Evolutionary conservation across 2,888 invertebrate genomes (phyloP), one percentile per base, ranked within the genome.

Genomic region (Cerceris ruficornis): DNA sequence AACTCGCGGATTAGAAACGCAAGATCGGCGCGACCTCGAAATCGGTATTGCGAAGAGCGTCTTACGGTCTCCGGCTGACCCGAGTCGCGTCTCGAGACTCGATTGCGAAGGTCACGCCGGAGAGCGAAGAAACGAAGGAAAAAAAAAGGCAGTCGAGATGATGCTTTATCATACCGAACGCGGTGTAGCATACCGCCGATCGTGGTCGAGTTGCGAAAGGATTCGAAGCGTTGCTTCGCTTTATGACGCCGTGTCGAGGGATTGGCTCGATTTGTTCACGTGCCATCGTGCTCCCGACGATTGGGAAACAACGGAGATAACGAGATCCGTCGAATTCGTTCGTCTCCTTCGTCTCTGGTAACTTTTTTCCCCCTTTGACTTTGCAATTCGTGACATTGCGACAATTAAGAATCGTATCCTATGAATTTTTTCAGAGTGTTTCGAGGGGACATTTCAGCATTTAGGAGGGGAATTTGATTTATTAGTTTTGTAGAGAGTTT

Each of bases 211-310:
- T 82, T 81, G 69, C 78, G 77, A 82, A 78, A 81, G 60, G 15
- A 13, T 17, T 15, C n/a, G n/a, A 41, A 59, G 39, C 14, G 73
- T 46, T 39, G 73, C 69, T 75, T 71, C 77, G 81, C 28, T 64
- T 70, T 72, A 70, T 69, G 65, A 77, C 57, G 59, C 58, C 28
- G 28, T 46, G 46, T n/a, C 69, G 39, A 39, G 71, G 71, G 75
- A 80, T 77, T 75, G 81, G 75, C 69, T 80, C 75, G 71, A 75
- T 61, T 80, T n/a, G 64, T 59, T 80, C 80, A 75, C 74, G 69
- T 77, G 81, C 76, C 75, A 59, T 59, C 71, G 60, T 15, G 57
- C 13, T 39, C n/a, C 49, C 50, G 14, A 52, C 71, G 78, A 78
- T 78, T 75, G 75, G 65, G 72, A 79, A 75, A 80, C 69, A 49